Base-by-base conservation (phyloP, 2,888 invertebrate species). In the Podabrus alpinus region DNA sequence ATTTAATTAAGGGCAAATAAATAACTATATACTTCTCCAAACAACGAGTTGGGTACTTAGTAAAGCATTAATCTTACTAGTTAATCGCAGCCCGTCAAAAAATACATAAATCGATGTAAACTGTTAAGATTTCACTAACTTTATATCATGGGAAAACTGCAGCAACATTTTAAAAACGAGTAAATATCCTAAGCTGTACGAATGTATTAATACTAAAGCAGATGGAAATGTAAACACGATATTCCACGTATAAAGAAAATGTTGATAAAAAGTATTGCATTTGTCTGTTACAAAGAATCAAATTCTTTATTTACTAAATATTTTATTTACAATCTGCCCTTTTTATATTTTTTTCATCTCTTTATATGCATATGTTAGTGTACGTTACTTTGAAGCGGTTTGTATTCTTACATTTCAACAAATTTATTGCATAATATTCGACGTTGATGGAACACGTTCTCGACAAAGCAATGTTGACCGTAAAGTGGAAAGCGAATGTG, bases 401-500 rank as follows among this genome's bases (percentile, higher is more conserved):
- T 67, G 25, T 60, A 66, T 67, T 71, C 60, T 24, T 66, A 66
- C 60, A 67, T 71, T 25, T 71, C 15, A 71, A 71, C 24, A 66
- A 66, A 71, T 45, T 59, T 71, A 45, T 70, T 67, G 45, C 45
- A 66, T 59, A 62, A 72, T 67, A 25, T 72, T 60, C 45, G n/a
- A 67, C 21, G 69, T 69, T 66, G 69, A 73, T 66, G 68, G 69
- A 69, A 69, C 73, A 73, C 73, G 73, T 68, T 69, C 69, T 62
- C 59, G 68, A 69, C 73, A 66, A 62, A 62, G 69, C 66, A 60
- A 59, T 72, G 72, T 73, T 73, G 73, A 73, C 69, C 73, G 68
- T 73, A 73, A 68, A 64, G 73, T 69, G 69, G 59, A 73, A 66
- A 69, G 69, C 68, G 73, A 69, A 72, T 69, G 68, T 69, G 69